Conservation (phyloP, 1,140 invertebrate species). For the Stegodyphus mimosarum region DNA sequence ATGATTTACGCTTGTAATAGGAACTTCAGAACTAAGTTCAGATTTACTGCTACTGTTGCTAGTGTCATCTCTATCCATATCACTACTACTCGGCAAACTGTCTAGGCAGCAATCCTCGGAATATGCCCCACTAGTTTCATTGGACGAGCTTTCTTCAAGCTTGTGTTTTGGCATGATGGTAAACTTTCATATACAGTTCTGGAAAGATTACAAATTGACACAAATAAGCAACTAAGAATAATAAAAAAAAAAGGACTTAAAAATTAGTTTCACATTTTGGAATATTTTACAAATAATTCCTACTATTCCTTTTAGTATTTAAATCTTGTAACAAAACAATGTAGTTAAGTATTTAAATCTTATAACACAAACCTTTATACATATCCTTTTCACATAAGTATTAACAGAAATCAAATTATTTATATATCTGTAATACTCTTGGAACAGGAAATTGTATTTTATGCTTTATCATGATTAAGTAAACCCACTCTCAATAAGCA, state of each 20-base stretch:
- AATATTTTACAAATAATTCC: too few species aligned
- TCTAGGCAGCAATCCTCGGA: slow-evolving; percentile 33
- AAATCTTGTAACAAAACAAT: too few species aligned
- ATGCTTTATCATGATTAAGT: too few species aligned
- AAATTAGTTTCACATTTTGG: too few species aligned
- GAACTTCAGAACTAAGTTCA: slow-evolving; percentile 56
- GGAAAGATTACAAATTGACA: background rate
- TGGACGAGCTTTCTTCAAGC: slow-evolving; percentile 29
- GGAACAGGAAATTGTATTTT: too few species aligned
- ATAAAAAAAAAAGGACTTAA: background rate
- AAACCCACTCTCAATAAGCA: too few species aligned
- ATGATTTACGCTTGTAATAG: slow-evolving; percentile 12
- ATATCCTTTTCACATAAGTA: too few species aligned
- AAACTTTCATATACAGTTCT: background rate
- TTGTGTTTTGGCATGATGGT: slow-evolving; percentile 58
- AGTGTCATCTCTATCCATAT: slow-evolving; percentile 52
- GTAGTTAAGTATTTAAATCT: too few species aligned
- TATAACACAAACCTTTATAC: too few species aligned
- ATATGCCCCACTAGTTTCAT: slow-evolving; percentile 14
- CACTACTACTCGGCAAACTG: slow-evolving; percentile 46
- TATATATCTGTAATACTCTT: too few species aligned
- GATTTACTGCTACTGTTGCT: slow-evolving; percentile 55
- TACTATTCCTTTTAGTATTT: too few species aligned
- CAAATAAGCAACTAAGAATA: background rate
- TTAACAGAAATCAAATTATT: too few species aligned